Base-by-base conservation (phyloP, 1,140 invertebrate genomes). In the Macrostomum lignano region DNA sequence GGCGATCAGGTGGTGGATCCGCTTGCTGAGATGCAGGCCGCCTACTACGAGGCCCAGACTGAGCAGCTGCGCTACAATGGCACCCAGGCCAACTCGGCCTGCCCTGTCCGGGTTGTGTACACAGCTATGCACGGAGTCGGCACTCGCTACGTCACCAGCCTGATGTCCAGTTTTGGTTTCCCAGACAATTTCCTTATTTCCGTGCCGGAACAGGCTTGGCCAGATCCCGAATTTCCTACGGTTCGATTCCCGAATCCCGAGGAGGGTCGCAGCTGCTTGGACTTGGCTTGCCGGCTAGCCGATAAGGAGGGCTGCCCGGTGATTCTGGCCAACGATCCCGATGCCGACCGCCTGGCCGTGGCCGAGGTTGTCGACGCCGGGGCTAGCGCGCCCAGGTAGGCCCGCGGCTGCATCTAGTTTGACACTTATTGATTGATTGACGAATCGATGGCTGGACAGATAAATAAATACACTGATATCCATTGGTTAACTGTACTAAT, bases 51-150 rank as follows among this genome's bases (percentile, higher is more conserved):
- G n/a, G 63, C 62, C 33, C 52, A 74, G 0, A 52, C 48, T 6
- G 47, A 61, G 7, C 54, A 51, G 9, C 39, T 55, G 1, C 49
- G 44, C 30, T 45, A 41, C 23, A 42, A 44, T 15, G 50, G 38
- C 51, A 47, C 44, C 4, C 14, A 33, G 9, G 4, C 11, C 3
- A 25, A 21, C 19, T n/a, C n/a, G n/a, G n/a, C n/a, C n/a, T n/a
- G n/a, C n/a, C n/a, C n/a, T n/a, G 9, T 29, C 3, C 25, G 13
- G 23, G 9, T 36, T 10, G 34, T 32, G 0, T 94, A 93, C 44
- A 91, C 82, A 25, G 74, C 88, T 0, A 84, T 98, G 73, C 91
- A 98, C 54, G 91, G 91, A 17, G 84, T 98, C 10, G 82, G 82
- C 1, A 72, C 76, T 49, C 51, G 66, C 7, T 88, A 70, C 50